phyloP scores from a whole-genome alignment of 1,140 invertebrate species.

The Uloborus diversus region DNA sequence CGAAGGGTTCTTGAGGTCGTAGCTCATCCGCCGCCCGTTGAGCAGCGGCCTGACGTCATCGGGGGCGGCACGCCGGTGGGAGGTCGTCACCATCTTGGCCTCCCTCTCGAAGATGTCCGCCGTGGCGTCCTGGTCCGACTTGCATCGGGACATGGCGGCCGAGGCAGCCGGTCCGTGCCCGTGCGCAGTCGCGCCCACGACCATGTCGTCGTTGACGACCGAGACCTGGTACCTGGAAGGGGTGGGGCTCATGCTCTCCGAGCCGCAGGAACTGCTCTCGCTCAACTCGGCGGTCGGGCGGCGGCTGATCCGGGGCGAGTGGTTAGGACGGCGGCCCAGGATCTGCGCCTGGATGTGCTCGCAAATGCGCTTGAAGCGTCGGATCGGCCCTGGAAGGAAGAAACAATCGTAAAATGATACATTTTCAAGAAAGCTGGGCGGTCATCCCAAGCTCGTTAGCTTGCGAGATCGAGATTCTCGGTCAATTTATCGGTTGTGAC shows the following conservation, averaged over 20 bases:
- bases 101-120: constrained; percentile 59
- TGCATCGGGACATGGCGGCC: constrained; percentile 58
- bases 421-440: not conserved
- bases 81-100: constrained; percentile 52
- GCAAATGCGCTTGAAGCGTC: constrained; percentile 92
- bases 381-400: constrained; percentile 81
- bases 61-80: constrained; percentile 17
- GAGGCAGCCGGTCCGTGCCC: constrained; percentile 1
- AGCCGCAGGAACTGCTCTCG: constrained; percentile 84
- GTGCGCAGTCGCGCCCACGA: constrained; percentile 18
- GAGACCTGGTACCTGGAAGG: constrained; percentile 57
- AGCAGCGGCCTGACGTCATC: constrained; percentile 47
- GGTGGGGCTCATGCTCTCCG: constrained; percentile 73
- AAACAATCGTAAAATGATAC: not conserved
- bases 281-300: constrained; percentile 73
- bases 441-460: no score
- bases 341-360: constrained; percentile 95
- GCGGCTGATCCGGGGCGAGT: constrained; percentile 74
- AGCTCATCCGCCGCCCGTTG: constrained; percentile 59
- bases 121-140: constrained; percentile 60
- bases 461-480: no score
- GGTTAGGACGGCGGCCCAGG: constrained; percentile 70
- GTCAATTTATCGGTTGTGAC: no score
- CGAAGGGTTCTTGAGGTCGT: constrained; percentile 53
- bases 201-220: constrained; percentile 58